Percentiles rank a stretch among this genome's conserved stretches.
Evolutionary conservation across 2,888 invertebrate genomes (phyloP).

Genomic region (Drosophila peninsularis): DNA sequence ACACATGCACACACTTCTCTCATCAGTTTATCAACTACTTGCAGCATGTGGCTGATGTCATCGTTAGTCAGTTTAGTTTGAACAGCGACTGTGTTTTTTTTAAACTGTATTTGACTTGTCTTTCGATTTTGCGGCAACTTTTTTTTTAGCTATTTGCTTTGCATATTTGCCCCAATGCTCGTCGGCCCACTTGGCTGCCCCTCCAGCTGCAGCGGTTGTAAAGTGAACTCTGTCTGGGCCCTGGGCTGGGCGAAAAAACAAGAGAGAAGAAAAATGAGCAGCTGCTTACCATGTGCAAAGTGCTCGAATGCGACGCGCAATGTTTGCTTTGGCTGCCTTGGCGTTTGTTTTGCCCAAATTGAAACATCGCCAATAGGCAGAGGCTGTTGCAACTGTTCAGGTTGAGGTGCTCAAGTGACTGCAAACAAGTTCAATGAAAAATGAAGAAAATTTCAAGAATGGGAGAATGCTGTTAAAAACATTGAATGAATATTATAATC

Average conservation of each 20-base stretch:
- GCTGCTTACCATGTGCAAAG: conserved; percentile 49
- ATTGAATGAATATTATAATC: neutral
- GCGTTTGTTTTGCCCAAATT: conserved; percentile 39
- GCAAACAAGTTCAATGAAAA: neutral
- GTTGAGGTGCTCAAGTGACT: neutral
- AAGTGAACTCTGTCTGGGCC: conserved; percentile 18
- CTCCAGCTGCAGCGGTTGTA: conserved; percentile 13
- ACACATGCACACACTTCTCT: neutral
- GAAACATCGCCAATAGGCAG: conserved; percentile 27
- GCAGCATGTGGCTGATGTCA: conserved; percentile 52
- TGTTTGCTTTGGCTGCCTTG: conserved; percentile 53
- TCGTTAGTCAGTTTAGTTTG: conserved; percentile 47
- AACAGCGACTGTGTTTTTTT: conserved; percentile 15
- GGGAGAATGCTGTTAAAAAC: neutral
- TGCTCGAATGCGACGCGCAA: conserved; percentile 43
- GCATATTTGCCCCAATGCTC: conserved; percentile 46
- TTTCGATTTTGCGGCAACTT: conserved; percentile 48
- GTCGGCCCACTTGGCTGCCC: conserved; percentile 29
- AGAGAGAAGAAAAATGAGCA: conserved; percentile 26
- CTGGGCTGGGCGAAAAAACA: conserved; percentile 4
- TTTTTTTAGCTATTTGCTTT: conserved; percentile 52
- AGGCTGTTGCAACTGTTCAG: conserved; percentile 4
- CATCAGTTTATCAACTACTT: conserved; percentile 38
- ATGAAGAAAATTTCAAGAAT: neutral
- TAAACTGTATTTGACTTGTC: conserved; percentile 23